Evolutionary conservation across 2,888 invertebrate genomes (phyloP).

Genomic region (Pseudococcus longispinus): DNA sequence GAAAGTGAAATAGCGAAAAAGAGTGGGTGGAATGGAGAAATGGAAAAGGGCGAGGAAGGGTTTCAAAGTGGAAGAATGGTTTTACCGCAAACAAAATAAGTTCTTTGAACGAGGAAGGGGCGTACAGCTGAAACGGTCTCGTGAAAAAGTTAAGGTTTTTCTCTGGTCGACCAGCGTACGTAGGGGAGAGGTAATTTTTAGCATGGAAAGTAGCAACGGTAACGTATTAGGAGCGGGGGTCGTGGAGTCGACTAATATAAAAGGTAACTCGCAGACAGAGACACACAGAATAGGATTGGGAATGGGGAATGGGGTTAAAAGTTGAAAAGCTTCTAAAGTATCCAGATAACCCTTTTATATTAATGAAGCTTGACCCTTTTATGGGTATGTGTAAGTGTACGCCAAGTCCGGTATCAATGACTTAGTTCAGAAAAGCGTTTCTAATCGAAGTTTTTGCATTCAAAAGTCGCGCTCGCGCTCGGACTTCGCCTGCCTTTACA

Average conservation of each 20-base stretch:
- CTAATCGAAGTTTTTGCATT: conserved; percentile 52
- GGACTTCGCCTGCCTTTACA: conserved; percentile 28
- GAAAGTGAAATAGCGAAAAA: conserved; percentile 38
- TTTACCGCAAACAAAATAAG: conserved; percentile 43
- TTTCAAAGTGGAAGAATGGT: conserved; percentile 22
- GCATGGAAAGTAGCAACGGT: not conserved
- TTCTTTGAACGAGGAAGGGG: not conserved
- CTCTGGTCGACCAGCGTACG: not conserved
- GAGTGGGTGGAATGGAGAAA: not conserved
- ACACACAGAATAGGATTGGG: not conserved
- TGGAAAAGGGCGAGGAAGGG: not conserved
- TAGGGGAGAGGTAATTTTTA: not conserved
- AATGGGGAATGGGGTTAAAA: conserved; percentile 48
- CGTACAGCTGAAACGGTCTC: not conserved
- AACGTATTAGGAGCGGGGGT: not conserved
- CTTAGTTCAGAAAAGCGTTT: conserved; percentile 49
- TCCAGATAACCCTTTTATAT: conserved; percentile 57
- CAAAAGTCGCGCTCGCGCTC: conserved; percentile 37
- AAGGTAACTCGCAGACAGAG: not conserved
- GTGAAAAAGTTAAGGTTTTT: conserved; percentile 20
- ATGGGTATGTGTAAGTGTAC: conserved; percentile 1
- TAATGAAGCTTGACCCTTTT: conserved; percentile 56
- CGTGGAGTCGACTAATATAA: not conserved
- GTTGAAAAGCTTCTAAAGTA: conserved; percentile 57
- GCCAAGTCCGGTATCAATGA: conserved; percentile 50